phyloP scores from a whole-genome alignment of 2,113 vertebrate species.

The Hippocampus mohnikei region DNA sequence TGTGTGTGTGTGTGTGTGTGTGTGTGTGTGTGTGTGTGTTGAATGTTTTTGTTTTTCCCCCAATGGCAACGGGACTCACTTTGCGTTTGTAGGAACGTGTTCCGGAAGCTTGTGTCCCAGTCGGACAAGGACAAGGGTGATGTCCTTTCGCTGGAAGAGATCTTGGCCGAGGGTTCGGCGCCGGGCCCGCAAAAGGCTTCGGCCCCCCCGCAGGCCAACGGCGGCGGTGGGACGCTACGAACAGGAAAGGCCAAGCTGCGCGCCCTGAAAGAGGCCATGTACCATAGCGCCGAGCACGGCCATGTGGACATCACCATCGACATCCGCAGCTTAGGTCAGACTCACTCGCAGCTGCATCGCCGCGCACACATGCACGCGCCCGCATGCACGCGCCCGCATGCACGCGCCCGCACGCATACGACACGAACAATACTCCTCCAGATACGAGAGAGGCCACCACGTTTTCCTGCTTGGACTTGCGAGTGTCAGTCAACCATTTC shows the following conservation, averaged over 20 bases:
- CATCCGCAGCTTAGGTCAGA: conserved; percentile 81
- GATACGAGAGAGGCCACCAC: background rate
- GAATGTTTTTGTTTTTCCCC: background rate
- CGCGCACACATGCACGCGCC: background rate
- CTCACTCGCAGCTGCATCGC: conserved; percentile 29
- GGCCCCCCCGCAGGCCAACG: conserved; percentile 48
- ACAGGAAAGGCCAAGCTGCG: conserved; percentile 78
- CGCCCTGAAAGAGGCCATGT: conserved; percentile 80
- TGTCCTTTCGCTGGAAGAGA: conserved; percentile 78
- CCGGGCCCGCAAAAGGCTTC: conserved; percentile 53
- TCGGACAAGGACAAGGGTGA: conserved; percentile 75
- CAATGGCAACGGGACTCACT: background rate
- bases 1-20: no score
- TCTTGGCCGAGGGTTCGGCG: conserved; percentile 74
- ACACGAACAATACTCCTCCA: background rate
- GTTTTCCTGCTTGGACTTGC: no score
- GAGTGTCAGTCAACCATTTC: no score
- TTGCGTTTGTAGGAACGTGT: conserved; percentile 69
- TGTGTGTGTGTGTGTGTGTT: no score
- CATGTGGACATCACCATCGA: conserved; percentile 83
- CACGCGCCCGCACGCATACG: background rate
- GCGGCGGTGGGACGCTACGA: conserved; percentile 65
- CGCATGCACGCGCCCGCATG: background rate
- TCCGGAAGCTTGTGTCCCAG: conserved; percentile 75
- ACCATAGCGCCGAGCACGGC: conserved; percentile 80